Evolutionary conservation across 1,140 invertebrate genomes (phyloP).

Genomic region (Eupristina koningsbergeri): DNA sequence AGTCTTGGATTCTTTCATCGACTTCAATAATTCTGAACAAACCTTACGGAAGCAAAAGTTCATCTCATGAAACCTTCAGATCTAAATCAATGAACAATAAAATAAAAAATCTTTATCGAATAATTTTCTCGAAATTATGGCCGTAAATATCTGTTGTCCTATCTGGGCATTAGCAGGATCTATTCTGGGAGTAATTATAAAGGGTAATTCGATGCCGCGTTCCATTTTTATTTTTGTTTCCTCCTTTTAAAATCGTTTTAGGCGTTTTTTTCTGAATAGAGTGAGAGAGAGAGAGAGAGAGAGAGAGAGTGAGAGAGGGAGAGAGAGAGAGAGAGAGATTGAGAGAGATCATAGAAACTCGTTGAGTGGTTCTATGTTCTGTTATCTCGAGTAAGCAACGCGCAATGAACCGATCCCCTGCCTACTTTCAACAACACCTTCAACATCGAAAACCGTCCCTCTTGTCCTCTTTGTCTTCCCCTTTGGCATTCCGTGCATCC

Average conservation of each 20-base stretch:
- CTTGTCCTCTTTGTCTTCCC: not conserved
- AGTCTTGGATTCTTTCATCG: too few relatives aligned
- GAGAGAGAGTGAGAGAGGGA: too few relatives aligned
- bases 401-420: conserved; percentile 15
- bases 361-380: conserved; percentile 43
- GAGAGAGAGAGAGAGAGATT: conserved; percentile 41
- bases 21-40: too few relatives aligned
- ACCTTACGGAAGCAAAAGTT: not conserved
- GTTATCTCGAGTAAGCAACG: conserved; percentile 40
- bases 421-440: not conserved
- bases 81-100: not conserved
- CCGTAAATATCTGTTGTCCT: conserved; percentile 16
- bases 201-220: conserved; percentile 3
- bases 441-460: not conserved
- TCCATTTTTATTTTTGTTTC: conserved; percentile 38
- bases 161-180: not conserved
- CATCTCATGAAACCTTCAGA: not conserved
- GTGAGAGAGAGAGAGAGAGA: not conserved
- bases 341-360: conserved; percentile 49
- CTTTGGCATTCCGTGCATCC: not conserved
- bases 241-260: conserved; percentile 32
- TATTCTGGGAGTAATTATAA: conserved; percentile 9
- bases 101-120: conserved; percentile 5
- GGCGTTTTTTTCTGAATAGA: conserved; percentile 36
- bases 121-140: not conserved